phyloP scores from a whole-genome alignment of 2,888 invertebrate species.

The Lamellibrachia satsuma region DNA sequence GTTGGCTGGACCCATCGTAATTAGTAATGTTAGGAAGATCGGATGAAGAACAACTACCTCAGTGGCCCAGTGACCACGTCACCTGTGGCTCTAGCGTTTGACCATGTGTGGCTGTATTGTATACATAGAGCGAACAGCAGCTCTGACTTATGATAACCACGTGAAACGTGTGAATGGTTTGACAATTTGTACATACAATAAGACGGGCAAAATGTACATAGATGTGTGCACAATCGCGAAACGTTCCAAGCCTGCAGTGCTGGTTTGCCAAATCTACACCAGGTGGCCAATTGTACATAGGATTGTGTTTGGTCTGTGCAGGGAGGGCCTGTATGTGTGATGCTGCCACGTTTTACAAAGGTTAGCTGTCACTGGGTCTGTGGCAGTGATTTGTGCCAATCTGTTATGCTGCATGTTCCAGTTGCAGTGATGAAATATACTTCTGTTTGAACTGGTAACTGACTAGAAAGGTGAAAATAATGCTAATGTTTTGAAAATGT shows the following conservation, averaged over 20 bases:
- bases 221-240: not conserved
- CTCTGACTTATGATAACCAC: not conserved
- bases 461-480: not conserved
- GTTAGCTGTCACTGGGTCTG: not conserved
- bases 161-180: not conserved
- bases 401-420: not conserved
- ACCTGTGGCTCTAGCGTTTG: not conserved
- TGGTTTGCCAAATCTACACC: not conserved
- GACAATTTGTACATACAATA: not conserved
- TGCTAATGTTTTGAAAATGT: not conserved
- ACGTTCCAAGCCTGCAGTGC: not conserved
- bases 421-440: not conserved
- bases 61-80: not conserved
- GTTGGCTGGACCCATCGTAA: not conserved
- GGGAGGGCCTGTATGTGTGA: not conserved
- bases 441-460: not conserved
- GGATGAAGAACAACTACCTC: not conserved
- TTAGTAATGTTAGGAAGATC: not conserved
- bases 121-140: slow-evolving; percentile 1
- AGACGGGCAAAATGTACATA: not conserved
- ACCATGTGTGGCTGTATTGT: not conserved
- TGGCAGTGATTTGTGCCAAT: slow-evolving; percentile 2
- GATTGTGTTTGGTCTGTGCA: slow-evolving; percentile 1
- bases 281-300: not conserved
- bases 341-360: not conserved